Base-by-base conservation (phyloP, 2,113 vertebrate genomes). In the Heliornis fulica region DNA sequence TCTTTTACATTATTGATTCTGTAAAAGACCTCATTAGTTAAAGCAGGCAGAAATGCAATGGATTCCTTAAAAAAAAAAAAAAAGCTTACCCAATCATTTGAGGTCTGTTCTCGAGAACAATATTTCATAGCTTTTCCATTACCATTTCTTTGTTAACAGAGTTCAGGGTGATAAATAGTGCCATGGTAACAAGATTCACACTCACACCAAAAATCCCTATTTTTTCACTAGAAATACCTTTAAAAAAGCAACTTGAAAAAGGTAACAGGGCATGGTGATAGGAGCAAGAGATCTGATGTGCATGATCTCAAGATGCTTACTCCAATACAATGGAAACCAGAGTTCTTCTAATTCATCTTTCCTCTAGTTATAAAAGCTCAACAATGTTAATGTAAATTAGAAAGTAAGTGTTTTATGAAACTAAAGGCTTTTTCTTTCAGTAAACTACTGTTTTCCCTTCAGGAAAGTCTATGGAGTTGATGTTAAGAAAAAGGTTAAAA, bases 1-100 rank as follows among this genome's bases (percentile, higher is more conserved):
- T 87, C 48, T 88, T 91, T 85, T 48, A 28, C 50, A 36, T 32
- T 90, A 84, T 82, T 95, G 85, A 93, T 81, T 95, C 64, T 90
- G 14, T 86, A 57, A 90, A 87, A 95, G 26, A 81, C 13, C 15
- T 89, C 38, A 69, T 97, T 85, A 72, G 59, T 95, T 93, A 70
- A 83, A 91, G 69, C 8, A 95, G 63, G 45, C 59, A 79, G 69
- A 91, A 88, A 20, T 65, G 26, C 57, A 66, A 89, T 70, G 34
- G n/a, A 54, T 92, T 96, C 11, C n/a, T 91, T 89, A 1, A 34
- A 60, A 83, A 69, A 83, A 60, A 83, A 69, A 83, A 69, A 71
- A 83, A 68, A 38, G 8, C 63, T 94, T 94, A 43, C 17, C 31
- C 19, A 86, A 56, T 34, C 36, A 46, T 81, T 87, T 25, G 8